Percentiles rank a stretch among this genome's conserved stretches.
phyloP scores from a whole-genome alignment of 2,113 vertebrate species.

The Peromyscus leucopus region DNA sequence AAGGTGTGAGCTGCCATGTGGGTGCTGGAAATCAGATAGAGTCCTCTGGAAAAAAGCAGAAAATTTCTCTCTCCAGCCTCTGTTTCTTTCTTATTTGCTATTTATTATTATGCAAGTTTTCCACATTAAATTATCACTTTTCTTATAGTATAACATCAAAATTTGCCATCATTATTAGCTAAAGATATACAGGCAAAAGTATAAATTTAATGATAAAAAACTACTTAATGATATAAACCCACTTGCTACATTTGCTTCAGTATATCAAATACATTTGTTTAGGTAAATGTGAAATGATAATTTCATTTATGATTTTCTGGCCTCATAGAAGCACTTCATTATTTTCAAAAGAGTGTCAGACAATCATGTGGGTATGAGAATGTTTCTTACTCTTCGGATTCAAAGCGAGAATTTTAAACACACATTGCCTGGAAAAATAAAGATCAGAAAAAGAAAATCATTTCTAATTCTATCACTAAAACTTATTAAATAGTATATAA shows the following conservation, averaged over 20 bases:
- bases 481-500: not conserved
- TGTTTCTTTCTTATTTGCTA: not conserved
- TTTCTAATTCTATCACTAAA: conserved; percentile 17
- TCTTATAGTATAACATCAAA: not conserved
- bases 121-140: not conserved
- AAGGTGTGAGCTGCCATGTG: not conserved
- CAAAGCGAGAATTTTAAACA: not conserved
- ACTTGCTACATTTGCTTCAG: not conserved
- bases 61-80: not conserved
- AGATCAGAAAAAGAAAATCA: not conserved
- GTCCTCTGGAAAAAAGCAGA: not conserved
- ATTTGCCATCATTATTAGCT: not conserved
- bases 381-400: not conserved
- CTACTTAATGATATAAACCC: not conserved
- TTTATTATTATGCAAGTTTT: not conserved
- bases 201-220: not conserved
- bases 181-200: not conserved
- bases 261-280: not conserved
- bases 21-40: not conserved
- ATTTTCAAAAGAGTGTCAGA: not conserved
- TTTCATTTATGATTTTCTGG: not conserved
- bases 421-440: not conserved
- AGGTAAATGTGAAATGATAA: not conserved
- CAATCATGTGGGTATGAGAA: not conserved
- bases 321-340: not conserved